Conservation (phyloP, 2,888 invertebrate genomes). For the Saturnia japonica region DNA sequence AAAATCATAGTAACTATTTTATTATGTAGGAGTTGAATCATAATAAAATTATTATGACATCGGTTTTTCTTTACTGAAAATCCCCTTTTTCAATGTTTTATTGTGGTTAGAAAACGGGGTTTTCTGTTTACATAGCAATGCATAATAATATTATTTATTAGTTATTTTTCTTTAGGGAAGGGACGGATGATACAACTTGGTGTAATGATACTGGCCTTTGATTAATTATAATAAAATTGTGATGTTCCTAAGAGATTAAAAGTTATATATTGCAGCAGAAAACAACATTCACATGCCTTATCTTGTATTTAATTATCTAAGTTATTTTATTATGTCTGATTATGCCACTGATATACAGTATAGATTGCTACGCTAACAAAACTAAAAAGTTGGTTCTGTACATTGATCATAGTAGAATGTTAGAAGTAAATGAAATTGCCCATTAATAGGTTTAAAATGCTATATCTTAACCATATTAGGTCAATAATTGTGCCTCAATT, state of each 20-base stretch:
- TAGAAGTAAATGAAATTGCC: background rate
- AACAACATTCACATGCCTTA: conserved; percentile 8
- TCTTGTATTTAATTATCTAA: background rate
- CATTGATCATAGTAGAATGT: background rate
- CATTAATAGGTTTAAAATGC: background rate
- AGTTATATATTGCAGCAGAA: conserved; percentile 8
- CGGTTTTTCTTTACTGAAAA: background rate
- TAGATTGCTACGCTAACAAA: background rate
- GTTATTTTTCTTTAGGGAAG: background rate
- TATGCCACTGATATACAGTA: background rate
- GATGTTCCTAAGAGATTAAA: background rate
- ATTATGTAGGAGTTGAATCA: background rate
- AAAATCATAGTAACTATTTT: no score
- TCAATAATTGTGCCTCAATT: background rate
- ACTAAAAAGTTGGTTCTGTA: background rate
- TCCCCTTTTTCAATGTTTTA: background rate
- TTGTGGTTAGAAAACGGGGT: background rate
- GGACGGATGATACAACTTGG: conserved; percentile 14
- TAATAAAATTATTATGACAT: background rate
- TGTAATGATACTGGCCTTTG: background rate
- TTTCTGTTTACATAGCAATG: background rate
- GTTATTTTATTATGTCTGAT: background rate
- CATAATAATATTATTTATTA: background rate
- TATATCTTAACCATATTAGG: background rate
- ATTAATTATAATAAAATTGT: conserved; percentile 7